Evolutionary conservation across 2,113 vertebrate genomes (phyloP), one percentile per base, ranked within the genome.

Genomic region (Cyphomyrus discorhynchus): DNA sequence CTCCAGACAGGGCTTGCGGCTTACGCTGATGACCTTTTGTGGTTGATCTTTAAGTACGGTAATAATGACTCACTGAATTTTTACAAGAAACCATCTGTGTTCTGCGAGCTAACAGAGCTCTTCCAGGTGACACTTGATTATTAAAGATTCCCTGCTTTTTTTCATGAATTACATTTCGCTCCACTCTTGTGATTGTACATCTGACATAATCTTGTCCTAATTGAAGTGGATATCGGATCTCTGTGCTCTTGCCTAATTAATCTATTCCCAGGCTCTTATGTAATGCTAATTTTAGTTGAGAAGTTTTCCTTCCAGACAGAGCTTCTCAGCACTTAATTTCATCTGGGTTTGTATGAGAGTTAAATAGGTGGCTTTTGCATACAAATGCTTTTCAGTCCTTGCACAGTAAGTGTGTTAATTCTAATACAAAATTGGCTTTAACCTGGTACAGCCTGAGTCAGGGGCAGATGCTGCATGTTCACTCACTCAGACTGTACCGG

Each of bases 261-360:
- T 53, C 85, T 35, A 42, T 53, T 87, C 31, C 85, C 85, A 56
- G n/a, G 46, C 31, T 39, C 50, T 87, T 80, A 80, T 80, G 74
- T 80, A 80, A 80, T 80, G 74, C 74, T 80, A 80, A 80, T 87
- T 87, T 87, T 49, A 53, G 85, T 10, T 35, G 27, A 53, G 27
- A 35, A 39, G 47, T 35, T 87, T 87, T 87, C 47, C 85, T 53
- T 87, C 31, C 35, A 31, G n/a, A 19, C 31, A 21, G 50, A 24
- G n/a, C 21, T 46, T 52, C 9, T 46, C 42, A 50, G 83, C 11
- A 13, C 45, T 83, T 47, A 85, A 85, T 85, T 47, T 46, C 8
- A 52, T 86, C 49, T 31, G 24, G 9, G 49, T 52, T 86, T 86
- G 85, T 27, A 52, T 53, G 85, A 86, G 11, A 35, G 1, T 50